These are phyloP conservation scores for Phalera bucephala DNA, from an alignment of 2,888 invertebrate genomes.

Conservation along the genomic window DNA sequence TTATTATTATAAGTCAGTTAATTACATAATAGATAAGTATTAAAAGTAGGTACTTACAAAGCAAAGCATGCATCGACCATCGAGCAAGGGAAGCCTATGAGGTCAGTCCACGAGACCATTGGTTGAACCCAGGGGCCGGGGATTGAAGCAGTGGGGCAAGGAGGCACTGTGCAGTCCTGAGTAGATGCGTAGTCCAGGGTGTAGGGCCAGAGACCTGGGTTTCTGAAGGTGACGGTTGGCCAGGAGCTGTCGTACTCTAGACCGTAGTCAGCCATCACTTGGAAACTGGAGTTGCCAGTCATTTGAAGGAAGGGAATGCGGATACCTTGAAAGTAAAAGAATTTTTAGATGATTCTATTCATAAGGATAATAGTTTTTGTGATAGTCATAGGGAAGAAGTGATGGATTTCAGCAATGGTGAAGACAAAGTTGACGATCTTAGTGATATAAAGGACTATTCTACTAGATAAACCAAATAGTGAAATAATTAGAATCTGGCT, in stretches of 20 bases:
- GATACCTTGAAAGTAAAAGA: slow-evolving; percentile 62
- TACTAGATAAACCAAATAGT: too few species aligned
- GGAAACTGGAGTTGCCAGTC: slow-evolving; percentile 81
- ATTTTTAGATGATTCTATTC: too few species aligned
- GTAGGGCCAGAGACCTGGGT: slow-evolving; percentile 86
- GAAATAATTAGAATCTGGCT: too few species aligned
- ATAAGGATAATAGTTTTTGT: too few species aligned
- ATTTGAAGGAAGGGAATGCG: slow-evolving; percentile 83
- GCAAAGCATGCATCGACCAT: slow-evolving; percentile 81
- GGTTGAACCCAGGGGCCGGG: slow-evolving; percentile 87
- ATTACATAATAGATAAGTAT: too few species aligned
- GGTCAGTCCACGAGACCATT: slow-evolving; percentile 81
- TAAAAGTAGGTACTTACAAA: slow-evolving; percentile 70
- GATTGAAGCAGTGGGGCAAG: slow-evolving; percentile 82
- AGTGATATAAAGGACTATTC: too few species aligned
- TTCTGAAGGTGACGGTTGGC: slow-evolving; percentile 66
- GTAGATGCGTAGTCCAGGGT: slow-evolving; percentile 83
- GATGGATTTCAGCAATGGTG: too few species aligned
- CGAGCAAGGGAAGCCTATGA: slow-evolving; percentile 74
- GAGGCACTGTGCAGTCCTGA: slow-evolving; percentile 82
- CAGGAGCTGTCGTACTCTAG: slow-evolving; percentile 85
- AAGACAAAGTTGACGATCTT: too few species aligned
- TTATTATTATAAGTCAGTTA: too few species aligned
- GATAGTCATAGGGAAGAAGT: too few species aligned
- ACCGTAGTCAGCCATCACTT: slow-evolving; percentile 72